Base-by-base conservation (phyloP, 64 coral and sea anemone genomes). In the Anthopleura sola region DNA sequence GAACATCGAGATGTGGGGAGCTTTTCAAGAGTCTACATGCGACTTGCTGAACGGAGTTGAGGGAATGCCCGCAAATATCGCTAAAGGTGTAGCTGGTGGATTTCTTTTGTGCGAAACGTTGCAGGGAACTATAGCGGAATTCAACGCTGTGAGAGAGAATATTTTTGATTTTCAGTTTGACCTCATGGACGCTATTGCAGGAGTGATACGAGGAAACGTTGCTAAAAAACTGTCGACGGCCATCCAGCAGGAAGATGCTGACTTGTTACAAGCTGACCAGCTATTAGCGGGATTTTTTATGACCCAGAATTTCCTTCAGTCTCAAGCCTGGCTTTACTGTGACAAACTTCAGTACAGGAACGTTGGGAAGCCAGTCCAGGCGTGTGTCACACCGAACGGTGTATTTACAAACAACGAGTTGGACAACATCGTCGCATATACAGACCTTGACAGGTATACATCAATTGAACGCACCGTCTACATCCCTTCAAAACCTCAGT, bases 121-220 rank as follows among this genome's bases (percentile, higher is more conserved):
- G 85, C 57, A 92, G 76, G 90, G 90, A 12, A 92, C 90, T 36
- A 38, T 92, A 18, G 90, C 90, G 16, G 78, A 92, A 18, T 92
- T 87, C 26, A 36, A 44, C 33, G 66, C 90, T 33, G 64, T 92
- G 20, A 74, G 90, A 87, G 90, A 92, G 51, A 74, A 92, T 18
- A 87, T 92, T 55, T 92, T 92, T 87, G 90, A 92, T 76, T 92
- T 92, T 74, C 90, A 87, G 49, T 92, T 92, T 29, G 24, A 68
- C 2, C 24, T 68, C 1, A 23, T 68, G 3, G 60, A 68, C 11
- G 23, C 19, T 28, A 21, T 68, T 3, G n/a, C 60, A 3, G 26
- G 23, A 11, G 60, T 68, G 5, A 11, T 68, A 68, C 60, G 60
- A 68, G 60, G 60, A 8, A 26, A 68, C 60, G 60, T n/a, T n/a